Base-by-base conservation (phyloP, 2,888 invertebrate genomes). In the Plemyria rubiginata region DNA sequence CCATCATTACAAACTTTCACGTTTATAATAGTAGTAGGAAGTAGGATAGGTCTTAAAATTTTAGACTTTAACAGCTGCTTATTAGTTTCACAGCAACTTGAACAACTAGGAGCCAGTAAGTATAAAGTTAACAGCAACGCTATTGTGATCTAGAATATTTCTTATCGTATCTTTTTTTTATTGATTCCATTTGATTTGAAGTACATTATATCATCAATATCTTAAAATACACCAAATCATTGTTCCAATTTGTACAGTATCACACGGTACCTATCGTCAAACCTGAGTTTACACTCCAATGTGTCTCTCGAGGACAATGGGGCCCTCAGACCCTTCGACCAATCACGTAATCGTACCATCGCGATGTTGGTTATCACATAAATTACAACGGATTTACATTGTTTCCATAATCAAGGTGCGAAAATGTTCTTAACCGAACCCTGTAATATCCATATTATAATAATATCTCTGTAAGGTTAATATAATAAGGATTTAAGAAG, bases 271-370 rank as follows among this genome's bases (percentile, higher is more conserved):
- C 11, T 16, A 40, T 11, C 51, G 60, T 59, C 57, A 54, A 60
- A 54, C 48, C 56, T 53, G 56, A 50, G 63, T 58, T 61, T 60
- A 54, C 52, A 49, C 45, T 32, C 16, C 4, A 60, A 65, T 63
- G 57, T 45, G 62, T 51, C 63, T 60, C 65, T 13, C 16, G 69
- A 61, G 69, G 65, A 63, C 67, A 62, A 67, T 65, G 54, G 50
- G 51, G 36, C 59, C 54, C 60, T 48, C 60, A 29, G 64, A 57
- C 65, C 56, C 51, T 54, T 62, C 53, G 53, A 22, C 66, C 66
- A 65, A 68, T 66, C 62, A 65, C 53, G 55, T 57, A 32, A 64
- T 61, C 46, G 51, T 54, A 58, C 53, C 41, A 56, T 61, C 48
- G 59, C 54, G 51, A 57, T 62, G 58, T 61, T 57, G 68, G 66